Conservation (phyloP, 2,888 invertebrate genomes). For the Apotomis betuletana region DNA sequence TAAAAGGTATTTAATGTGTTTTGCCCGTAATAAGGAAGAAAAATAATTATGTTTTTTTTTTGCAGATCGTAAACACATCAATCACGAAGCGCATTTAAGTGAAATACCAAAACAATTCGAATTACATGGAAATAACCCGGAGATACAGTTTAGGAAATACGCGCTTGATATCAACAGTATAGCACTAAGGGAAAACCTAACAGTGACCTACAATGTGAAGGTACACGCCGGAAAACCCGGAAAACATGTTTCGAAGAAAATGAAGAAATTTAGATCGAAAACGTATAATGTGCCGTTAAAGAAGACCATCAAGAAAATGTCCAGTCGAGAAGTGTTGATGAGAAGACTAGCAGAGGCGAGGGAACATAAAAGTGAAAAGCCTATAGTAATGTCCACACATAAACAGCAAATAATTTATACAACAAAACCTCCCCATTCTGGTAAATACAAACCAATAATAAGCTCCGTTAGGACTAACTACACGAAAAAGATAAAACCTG, state of each 20-base stretch:
- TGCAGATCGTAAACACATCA: conserved; percentile 17
- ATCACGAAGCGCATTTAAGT: conserved; percentile 50
- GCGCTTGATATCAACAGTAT: conserved; percentile 60
- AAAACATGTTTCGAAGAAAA: conserved; percentile 47
- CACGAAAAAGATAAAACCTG: conserved; percentile 64
- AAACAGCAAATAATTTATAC: conserved; percentile 45
- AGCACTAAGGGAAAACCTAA: conserved; percentile 60
- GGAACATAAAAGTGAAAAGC: conserved; percentile 47
- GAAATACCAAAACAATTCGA: conserved; percentile 67
- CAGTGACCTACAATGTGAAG: conserved; percentile 65
- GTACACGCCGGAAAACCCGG: conserved; percentile 47
- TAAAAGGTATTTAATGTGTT: too few species aligned
- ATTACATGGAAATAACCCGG: conserved; percentile 56
- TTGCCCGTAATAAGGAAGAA: neutral
- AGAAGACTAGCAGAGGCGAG: conserved; percentile 63
- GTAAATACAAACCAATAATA: conserved; percentile 70
- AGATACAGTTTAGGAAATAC: conserved; percentile 60
- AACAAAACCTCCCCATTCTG: conserved; percentile 55
- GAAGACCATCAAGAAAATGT: conserved; percentile 72
- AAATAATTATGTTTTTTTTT: neutral
- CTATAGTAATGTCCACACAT: conserved; percentile 51
- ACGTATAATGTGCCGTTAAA: conserved; percentile 73
- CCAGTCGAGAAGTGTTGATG: conserved; percentile 67
- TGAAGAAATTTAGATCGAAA: conserved; percentile 60
- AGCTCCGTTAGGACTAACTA: conserved; percentile 61